Percentiles rank a stretch among this genome's conserved stretches.
phyloP scores from a whole-genome alignment of 2,888 invertebrate species.

The Habroteleia sp. region DNA sequence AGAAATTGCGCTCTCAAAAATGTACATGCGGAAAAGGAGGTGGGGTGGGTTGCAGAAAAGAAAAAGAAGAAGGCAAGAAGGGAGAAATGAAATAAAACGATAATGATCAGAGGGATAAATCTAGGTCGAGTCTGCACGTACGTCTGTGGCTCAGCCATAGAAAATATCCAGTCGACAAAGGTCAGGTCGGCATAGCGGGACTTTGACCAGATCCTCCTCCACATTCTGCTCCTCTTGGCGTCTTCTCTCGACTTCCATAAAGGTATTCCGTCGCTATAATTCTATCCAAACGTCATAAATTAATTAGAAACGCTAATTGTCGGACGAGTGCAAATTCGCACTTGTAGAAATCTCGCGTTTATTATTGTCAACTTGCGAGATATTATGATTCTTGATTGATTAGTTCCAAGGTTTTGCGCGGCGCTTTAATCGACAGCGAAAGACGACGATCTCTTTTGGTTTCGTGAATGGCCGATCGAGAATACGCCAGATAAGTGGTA shows the following conservation, averaged over 20 bases:
- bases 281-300: conserved; percentile 3
- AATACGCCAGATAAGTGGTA: conserved; percentile 7
- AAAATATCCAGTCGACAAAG: conserved; percentile 58
- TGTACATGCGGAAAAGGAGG: not conserved
- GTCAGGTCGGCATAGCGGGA: conserved; percentile 62
- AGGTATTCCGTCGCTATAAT: conserved; percentile 15
- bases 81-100: conserved; percentile 9
- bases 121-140: conserved; percentile 56
- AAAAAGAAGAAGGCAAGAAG: not conserved
- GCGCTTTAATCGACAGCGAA: not conserved
- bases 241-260: conserved; percentile 37
- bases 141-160: conserved; percentile 52
- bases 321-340: not conserved
- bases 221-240: conserved; percentile 50
- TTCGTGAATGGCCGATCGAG: not conserved
- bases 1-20: conserved; percentile 8
- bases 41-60: no score
- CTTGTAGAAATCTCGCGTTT: not conserved
- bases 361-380: not conserved
- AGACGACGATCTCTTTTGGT: not conserved
- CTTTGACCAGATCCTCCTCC: conserved; percentile 61
- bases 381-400: not conserved
- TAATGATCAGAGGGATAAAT: conserved; percentile 45
- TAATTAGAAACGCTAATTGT: conserved; percentile 17
- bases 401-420: not conserved